These are phyloP conservation scores for Chionodraco myersi DNA, from an alignment of 2,113 vertebrate genomes.

Conservation along the genomic window DNA sequence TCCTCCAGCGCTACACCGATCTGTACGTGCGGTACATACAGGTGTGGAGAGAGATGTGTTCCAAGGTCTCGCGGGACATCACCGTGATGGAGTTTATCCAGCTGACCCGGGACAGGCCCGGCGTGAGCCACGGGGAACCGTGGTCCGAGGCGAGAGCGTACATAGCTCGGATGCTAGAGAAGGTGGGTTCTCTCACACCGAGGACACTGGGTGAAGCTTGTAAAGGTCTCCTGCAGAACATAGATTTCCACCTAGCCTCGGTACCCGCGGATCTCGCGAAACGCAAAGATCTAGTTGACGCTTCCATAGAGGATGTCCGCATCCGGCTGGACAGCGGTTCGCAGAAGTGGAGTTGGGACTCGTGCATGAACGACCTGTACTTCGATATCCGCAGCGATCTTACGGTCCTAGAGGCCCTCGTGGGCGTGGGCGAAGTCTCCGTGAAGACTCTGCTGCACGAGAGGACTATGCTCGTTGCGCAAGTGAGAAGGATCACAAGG, in stretches of 20 bases:
- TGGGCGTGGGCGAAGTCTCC: not conserved
- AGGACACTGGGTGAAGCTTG: not conserved
- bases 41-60: not conserved
- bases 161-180: not conserved
- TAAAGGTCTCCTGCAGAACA: not conserved
- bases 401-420: not conserved
- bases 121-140: not conserved
- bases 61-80: not conserved
- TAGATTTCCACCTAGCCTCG: not conserved
- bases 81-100: not conserved
- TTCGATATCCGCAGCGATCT: not conserved
- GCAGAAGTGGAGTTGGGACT: not conserved
- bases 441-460: not conserved
- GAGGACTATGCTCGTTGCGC: not conserved
- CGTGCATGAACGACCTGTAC: not conserved
- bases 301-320: not conserved
- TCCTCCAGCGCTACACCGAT: not conserved
- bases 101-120: not conserved
- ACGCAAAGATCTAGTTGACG: not conserved
- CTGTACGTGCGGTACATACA: not conserved
- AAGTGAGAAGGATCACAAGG: not conserved
- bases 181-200: not conserved
- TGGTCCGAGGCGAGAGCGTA: not conserved
- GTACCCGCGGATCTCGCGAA: not conserved
- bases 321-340: not conserved